phyloP scores from a whole-genome alignment of 2,797 vertebrate genomes.

The Bufotes viridis region DNA sequence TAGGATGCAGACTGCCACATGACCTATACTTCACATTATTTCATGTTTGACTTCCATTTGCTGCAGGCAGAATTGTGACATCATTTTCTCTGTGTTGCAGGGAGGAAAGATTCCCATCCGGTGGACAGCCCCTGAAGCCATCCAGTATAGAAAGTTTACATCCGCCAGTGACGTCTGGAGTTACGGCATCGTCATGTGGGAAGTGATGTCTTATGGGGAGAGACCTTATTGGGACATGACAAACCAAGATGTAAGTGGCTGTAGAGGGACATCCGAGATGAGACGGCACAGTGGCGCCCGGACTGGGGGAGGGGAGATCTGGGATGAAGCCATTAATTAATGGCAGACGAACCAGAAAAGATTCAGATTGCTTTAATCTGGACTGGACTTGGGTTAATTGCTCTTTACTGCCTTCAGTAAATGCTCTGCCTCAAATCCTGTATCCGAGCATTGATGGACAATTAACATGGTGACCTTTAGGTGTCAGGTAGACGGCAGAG shows the following conservation, averaged over 20 bases:
- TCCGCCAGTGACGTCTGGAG: constrained; percentile 82
- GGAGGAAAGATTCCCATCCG: constrained; percentile 82
- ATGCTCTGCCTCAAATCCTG: background rate
- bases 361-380: background rate
- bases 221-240: constrained; percentile 85
- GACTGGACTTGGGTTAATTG: background rate
- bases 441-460: background rate
- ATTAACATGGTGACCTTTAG: constrained; percentile 64
- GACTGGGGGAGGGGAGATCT: background rate
- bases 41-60: too few species aligned
- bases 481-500: constrained; percentile 45
- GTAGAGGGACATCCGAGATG: background rate
- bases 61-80: background rate
- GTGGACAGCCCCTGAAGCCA: constrained; percentile 81
- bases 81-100: constrained; percentile 62
- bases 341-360: background rate
- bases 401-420: background rate
- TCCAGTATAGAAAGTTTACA: constrained; percentile 81
- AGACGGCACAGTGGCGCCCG: background rate
- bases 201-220: constrained; percentile 82
- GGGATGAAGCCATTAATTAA: background rate
- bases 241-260: constrained; percentile 80
- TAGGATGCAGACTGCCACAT: too few species aligned
- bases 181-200: constrained; percentile 83
- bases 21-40: too few species aligned